Percentiles rank a stretch among this genome's conserved stretches.
These are phyloP conservation scores for Drosophila subquinaria DNA, from an alignment of 2,888 invertebrate species.

Conservation along the genomic window DNA sequence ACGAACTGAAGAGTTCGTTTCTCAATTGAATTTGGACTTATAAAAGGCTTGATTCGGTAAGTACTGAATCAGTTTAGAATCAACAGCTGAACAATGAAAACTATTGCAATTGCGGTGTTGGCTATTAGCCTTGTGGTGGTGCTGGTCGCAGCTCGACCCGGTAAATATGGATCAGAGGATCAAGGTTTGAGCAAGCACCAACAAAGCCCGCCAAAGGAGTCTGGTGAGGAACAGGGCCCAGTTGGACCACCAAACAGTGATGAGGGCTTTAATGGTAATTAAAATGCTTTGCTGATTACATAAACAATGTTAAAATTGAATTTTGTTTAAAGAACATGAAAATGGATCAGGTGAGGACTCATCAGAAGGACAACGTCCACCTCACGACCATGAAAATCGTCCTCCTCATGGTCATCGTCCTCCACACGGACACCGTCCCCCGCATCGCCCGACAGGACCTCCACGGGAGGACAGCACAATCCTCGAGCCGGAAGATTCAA, in stretches of 20 bases:
- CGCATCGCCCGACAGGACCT: conserved; percentile 17
- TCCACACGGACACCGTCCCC: conserved; percentile 19
- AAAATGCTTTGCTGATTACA: rapidly evolving
- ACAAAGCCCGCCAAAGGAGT: background rate
- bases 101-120: conserved; percentile 15
- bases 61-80: conserved; percentile 12
- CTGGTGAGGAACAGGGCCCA: background rate
- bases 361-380: background rate
- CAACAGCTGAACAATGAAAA: conserved; percentile 28
- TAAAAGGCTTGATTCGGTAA: conserved; percentile 23
- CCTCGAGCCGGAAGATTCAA: conserved; percentile 21
- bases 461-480: conserved; percentile 22
- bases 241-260: conserved; percentile 1
- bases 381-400: too few species aligned
- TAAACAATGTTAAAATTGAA: background rate
- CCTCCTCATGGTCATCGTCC: conserved; percentile 8
- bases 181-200: background rate
- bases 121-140: conserved; percentile 28
- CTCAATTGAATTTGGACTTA: background rate
- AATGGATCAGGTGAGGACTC: background rate
- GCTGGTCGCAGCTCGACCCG: conserved; percentile 29
- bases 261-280: conserved; percentile 30
- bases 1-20: background rate
- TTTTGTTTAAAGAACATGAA: background rate
- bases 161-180: background rate